Conservation (phyloP, 30 jellyfish, hydroid and myxozoan species). For the Aurelia coerulea region DNA sequence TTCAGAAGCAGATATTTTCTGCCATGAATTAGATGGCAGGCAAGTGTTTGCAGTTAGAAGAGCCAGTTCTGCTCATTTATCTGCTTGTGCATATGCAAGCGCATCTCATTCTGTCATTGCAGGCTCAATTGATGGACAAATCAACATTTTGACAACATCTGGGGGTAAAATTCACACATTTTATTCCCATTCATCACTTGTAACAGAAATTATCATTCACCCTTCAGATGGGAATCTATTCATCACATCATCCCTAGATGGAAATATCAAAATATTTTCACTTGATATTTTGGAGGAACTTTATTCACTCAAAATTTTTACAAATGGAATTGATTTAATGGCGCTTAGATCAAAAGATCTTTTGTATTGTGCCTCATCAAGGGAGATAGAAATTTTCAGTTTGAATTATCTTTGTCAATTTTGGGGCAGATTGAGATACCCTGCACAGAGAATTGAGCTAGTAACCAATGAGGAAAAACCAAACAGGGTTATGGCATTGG, state of each 20-base stretch:
- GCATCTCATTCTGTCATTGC: conserved; percentile 47
- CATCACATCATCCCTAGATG: conserved; percentile 84
- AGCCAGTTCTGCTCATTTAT: conserved; percentile 57
- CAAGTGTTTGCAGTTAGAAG: conserved; percentile 32
- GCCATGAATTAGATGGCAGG: conserved; percentile 69
- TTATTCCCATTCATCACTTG: conserved; percentile 49
- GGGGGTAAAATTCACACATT: conserved; percentile 80
- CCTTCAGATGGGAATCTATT: conserved; percentile 70
- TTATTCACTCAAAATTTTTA: conserved; percentile 55
- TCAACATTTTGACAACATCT: conserved; percentile 46
- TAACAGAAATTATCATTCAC: conserved; percentile 74
- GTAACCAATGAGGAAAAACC: conserved; percentile 25
- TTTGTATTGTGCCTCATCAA: conserved; percentile 62
- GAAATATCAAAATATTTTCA: conserved; percentile 75
- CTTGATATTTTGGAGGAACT: conserved; percentile 75
- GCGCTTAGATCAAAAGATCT: conserved; percentile 34
- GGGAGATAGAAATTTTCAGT: conserved; percentile 68
- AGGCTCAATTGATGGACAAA: conserved; percentile 84
- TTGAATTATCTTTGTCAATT: conserved; percentile 71
- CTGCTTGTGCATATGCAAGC: conserved; percentile 77
- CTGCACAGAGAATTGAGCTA: conserved; percentile 59
- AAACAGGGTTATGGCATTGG: conserved; percentile 46
- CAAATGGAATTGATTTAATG: conserved; percentile 77
- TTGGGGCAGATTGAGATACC: conserved; percentile 79
- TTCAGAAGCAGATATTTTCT: conserved; percentile 70